phyloP scores from a whole-genome alignment of 2,797 vertebrate species.

The Melopsittacus undulatus region DNA sequence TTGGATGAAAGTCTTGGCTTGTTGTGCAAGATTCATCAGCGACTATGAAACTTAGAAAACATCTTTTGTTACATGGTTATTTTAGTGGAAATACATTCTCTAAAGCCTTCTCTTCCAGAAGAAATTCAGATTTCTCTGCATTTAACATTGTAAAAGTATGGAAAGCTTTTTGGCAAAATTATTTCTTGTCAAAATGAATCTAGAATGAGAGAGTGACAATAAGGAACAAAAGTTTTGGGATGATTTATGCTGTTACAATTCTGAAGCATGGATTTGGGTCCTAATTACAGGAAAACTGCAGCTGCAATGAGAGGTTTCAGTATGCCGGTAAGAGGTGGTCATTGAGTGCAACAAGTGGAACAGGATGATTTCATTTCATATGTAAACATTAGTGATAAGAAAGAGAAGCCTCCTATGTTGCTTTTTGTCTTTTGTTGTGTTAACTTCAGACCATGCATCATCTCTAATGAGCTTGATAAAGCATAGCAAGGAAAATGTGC shows the following conservation, averaged over 20 bases:
- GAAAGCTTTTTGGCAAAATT: constrained; percentile 19
- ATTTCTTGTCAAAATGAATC: constrained; percentile 9
- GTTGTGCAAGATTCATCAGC: neutral
- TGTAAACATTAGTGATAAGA: constrained; percentile 47
- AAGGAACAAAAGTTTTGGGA: neutral
- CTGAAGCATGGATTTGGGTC: neutral
- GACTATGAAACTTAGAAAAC: constrained; percentile 23
- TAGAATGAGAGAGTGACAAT: neutral
- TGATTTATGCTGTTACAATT: neutral
- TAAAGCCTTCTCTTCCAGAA: constrained; percentile 31
- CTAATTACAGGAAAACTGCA: neutral
- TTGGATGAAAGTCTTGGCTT: constrained; percentile 57
- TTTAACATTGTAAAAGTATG: neutral
- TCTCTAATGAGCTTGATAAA: constrained; percentile 80
- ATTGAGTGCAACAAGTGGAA: constrained; percentile 42
- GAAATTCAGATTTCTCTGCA: constrained; percentile 31
- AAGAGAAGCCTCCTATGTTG: constrained; percentile 9
- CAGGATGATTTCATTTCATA: constrained; percentile 19
- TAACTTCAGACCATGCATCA: constrained; percentile 76
- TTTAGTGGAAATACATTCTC: constrained; percentile 22
- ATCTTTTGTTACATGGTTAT: constrained; percentile 44
- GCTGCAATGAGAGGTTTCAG: neutral
- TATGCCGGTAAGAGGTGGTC: neutral
- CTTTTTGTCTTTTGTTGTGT: constrained; percentile 53
- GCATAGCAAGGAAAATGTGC: constrained; percentile 70